Conservation (phyloP, 2,113 vertebrate genomes). For the Taxidea taxus region DNA sequence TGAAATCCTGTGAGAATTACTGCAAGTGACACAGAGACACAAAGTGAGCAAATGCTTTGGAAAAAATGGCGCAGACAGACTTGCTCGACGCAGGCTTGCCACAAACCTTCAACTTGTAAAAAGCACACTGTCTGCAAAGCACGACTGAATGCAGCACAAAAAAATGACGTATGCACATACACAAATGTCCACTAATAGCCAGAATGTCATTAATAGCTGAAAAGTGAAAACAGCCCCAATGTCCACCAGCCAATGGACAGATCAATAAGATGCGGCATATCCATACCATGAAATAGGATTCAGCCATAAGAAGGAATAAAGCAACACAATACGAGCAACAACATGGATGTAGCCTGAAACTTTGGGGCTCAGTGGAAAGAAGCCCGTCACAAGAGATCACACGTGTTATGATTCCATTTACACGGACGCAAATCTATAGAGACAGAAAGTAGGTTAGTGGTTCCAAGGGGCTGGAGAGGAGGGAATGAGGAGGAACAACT, state of each 20-base stretch:
- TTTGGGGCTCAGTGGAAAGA: neutral
- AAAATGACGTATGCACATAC: neutral
- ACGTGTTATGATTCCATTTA: rapidly evolving
- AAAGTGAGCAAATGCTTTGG: neutral
- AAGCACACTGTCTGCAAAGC: neutral
- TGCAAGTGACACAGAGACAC: neutral
- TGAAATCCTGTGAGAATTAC: neutral
- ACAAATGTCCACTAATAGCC: neutral
- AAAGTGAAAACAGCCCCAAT: neutral
- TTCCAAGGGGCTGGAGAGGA: neutral
- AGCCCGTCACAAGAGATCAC: neutral
- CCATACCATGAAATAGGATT: neutral
- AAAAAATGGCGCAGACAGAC: neutral
- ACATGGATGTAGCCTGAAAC: neutral
- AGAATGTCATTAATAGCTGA: neutral
- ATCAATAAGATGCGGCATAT: neutral
- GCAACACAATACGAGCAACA: too few relatives aligned
- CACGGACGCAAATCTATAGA: neutral
- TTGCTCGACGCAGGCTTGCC: neutral
- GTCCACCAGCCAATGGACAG: neutral
- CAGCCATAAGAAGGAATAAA: neutral
- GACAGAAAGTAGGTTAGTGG: neutral
- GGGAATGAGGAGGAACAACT: neutral
- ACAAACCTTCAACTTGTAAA: neutral
- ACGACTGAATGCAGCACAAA: neutral